Evolutionary conservation across 2,888 invertebrate genomes (phyloP).

Genomic region (Metalampra italica): DNA sequence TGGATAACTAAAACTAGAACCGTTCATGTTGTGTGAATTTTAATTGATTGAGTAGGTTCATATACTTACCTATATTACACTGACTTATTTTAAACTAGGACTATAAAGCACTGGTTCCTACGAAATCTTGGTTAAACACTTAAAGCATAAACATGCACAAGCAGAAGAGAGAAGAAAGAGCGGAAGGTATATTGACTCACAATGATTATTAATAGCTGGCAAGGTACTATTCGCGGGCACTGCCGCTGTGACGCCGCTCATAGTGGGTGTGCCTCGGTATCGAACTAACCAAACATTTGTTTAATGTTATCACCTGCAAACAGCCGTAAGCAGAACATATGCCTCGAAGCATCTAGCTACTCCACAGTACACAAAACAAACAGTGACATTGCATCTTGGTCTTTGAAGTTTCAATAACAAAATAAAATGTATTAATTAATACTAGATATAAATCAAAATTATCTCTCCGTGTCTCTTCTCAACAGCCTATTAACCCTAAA

Average conservation of each 20-base stretch:
- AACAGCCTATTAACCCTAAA: constrained; percentile 59
- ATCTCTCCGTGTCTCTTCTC: constrained; percentile 62
- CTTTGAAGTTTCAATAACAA: too few species aligned
- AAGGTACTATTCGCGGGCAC: constrained; percentile 47
- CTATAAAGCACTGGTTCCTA: too few species aligned
- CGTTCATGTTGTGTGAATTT: too few species aligned
- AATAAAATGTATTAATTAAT: too few species aligned
- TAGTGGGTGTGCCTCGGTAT: constrained; percentile 60
- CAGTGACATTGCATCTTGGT: constrained; percentile 26
- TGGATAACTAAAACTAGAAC: too few species aligned
- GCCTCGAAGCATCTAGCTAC: constrained; percentile 58
- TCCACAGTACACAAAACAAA: constrained; percentile 1
- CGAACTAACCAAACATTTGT: constrained; percentile 78
- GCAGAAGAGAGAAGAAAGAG: constrained; percentile 17
- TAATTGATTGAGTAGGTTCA: too few species aligned
- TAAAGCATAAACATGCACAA: constrained; percentile 10
- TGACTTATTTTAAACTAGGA: too few species aligned
- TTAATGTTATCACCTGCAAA: constrained; percentile 77
- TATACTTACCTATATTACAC: too few species aligned
- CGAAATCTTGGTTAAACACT: too few species aligned
- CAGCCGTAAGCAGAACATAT: constrained; percentile 66
- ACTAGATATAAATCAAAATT: constrained; percentile 33
- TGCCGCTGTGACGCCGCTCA: constrained; percentile 32
- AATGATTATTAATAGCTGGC: constrained; percentile 47
- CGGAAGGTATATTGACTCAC: constrained; percentile 44